Evolutionary conservation across 2,797 vertebrate genomes (phyloP).

Genomic region (Sylvilagus floridanus): DNA sequence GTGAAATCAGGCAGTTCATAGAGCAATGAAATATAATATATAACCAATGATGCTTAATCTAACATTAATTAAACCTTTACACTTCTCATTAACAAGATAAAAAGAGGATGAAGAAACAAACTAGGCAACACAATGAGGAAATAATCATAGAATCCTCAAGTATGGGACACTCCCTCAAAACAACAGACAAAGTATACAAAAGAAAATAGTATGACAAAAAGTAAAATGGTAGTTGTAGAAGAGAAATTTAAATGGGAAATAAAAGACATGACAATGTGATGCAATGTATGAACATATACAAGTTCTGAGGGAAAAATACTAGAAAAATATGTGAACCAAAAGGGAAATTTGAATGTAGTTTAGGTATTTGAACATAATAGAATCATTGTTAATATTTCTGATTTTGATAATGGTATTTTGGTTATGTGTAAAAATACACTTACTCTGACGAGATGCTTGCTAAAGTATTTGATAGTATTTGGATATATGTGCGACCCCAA

Average conservation of each 20-base stretch:
- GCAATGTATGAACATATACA: neutral
- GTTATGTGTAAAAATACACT: slow-evolving; percentile 4
- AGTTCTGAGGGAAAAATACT: neutral
- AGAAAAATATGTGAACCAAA: neutral
- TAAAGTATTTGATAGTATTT: neutral
- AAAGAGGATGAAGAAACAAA: slow-evolving; percentile 11
- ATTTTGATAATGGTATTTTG: slow-evolving; percentile 23
- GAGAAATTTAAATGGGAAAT: slow-evolving; percentile 6
- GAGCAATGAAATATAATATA: neutral
- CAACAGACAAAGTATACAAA: neutral
- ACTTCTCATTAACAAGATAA: neutral
- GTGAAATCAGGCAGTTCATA: neutral
- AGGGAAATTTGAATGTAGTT: neutral
- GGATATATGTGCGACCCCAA: neutral
- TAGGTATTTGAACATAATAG: neutral
- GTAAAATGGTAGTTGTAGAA: neutral
- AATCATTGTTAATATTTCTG: slow-evolving; percentile 33
- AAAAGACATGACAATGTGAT: neutral
- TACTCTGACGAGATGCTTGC: neutral
- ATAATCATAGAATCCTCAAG: neutral
- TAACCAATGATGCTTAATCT: neutral
- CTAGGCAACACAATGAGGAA: neutral
- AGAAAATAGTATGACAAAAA: neutral
- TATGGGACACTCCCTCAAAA: neutral
- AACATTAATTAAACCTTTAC: slow-evolving; percentile 27